Percentiles rank a stretch among this genome's conserved stretches.
phyloP scores from a whole-genome alignment of 2,888 invertebrate genomes.

The Crossocerus cetratus region DNA sequence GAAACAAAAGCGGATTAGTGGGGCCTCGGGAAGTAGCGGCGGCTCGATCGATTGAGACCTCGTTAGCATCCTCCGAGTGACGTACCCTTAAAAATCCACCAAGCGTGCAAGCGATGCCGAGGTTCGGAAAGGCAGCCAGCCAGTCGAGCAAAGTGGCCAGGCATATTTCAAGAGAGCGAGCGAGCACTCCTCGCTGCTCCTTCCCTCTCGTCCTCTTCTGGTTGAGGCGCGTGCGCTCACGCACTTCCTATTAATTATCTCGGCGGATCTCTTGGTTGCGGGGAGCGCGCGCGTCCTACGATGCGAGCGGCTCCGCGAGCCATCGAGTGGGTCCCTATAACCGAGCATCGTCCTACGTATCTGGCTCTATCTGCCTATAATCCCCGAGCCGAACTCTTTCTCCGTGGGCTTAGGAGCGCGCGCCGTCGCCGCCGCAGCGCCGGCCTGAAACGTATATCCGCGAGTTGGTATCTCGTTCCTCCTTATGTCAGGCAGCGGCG shows the following conservation, averaged over 20 bases:
- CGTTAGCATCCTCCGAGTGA: too few species aligned
- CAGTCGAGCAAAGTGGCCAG: neutral
- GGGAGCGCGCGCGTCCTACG: constrained; percentile 12
- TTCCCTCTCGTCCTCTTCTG: too few species aligned
- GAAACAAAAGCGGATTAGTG: neutral
- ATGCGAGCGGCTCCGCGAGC: neutral
- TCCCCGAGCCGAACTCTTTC: constrained; percentile 45
- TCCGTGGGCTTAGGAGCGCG: neutral
- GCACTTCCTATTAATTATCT: constrained; percentile 22
- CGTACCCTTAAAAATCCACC: too few species aligned
- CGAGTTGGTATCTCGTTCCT: constrained; percentile 46
- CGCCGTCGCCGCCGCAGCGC: too few species aligned
- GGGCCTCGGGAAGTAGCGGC: neutral
- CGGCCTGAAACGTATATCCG: constrained; percentile 54
- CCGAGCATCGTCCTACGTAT: constrained; percentile 54
- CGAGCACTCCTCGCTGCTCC: neutral
- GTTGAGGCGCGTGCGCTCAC: constrained; percentile 9
- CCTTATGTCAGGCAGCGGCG: constrained; percentile 54
- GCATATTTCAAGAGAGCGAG: neutral
- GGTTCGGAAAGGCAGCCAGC: neutral
- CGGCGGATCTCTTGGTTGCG: neutral
- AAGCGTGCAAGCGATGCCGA: neutral
- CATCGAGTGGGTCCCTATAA: constrained; percentile 33
- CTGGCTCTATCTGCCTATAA: constrained; percentile 58
- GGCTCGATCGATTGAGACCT: neutral